phyloP scores from a whole-genome alignment of 2,113 vertebrate species.

The Opisthocomus hoazin region DNA sequence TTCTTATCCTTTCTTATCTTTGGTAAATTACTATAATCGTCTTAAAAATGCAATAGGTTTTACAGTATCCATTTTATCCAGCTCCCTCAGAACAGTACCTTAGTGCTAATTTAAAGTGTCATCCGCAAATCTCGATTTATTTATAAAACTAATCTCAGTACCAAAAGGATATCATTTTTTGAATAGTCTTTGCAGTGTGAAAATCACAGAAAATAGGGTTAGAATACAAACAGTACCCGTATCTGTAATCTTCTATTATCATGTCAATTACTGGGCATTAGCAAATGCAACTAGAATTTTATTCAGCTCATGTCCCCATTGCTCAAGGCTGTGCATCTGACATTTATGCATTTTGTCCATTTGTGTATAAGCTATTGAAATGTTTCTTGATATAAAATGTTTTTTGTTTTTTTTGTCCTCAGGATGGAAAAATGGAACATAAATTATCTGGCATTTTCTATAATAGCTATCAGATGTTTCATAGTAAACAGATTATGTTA shows the following conservation, averaged over 20 bases:
- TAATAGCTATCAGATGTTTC: conserved; percentile 31
- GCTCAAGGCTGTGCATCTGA: conserved; percentile 18
- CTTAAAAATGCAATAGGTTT: not conserved
- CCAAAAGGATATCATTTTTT: conserved; percentile 4
- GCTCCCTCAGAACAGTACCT: not conserved
- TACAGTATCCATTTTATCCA: not conserved
- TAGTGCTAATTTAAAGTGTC: conserved; percentile 4
- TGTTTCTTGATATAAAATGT: not conserved
- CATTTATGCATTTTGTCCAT: conserved; percentile 8
- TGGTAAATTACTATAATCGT: not conserved
- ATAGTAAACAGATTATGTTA: not conserved
- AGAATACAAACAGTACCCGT: not conserved
- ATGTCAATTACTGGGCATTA: conserved; percentile 33
- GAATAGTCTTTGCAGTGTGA: not conserved
- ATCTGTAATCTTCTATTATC: conserved; percentile 33
- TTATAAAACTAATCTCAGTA: conserved; percentile 5
- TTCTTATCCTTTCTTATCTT: not conserved
- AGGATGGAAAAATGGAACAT: not conserved
- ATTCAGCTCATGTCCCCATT: not conserved
- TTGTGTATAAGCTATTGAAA: not conserved
- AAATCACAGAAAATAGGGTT: conserved; percentile 26
- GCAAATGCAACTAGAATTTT: conserved; percentile 12
- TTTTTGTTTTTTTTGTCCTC: not conserved
- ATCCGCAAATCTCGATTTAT: conserved; percentile 5
- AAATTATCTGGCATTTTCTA: conserved; percentile 32